Evolutionary conservation across 2,888 invertebrate genomes (phyloP), one percentile per base, ranked within the genome.

Genomic region (Drosophila acutilabella): DNA sequence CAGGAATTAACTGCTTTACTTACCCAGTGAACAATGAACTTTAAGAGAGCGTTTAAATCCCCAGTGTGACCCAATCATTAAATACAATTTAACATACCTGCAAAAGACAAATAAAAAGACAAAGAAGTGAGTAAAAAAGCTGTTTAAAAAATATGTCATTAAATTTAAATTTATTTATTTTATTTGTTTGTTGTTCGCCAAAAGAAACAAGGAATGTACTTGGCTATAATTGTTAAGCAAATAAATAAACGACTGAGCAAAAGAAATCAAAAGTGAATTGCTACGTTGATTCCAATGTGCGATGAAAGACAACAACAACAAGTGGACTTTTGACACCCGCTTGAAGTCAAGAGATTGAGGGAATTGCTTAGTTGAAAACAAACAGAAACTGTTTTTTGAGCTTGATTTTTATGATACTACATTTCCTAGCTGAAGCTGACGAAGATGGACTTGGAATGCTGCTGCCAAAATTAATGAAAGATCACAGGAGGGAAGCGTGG

Each of bases 161-260:
- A 86, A 86, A 77, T 58, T 30, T 51, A 16, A 48, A 57, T 70
- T 53, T 54, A 51, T 41, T 47, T 42, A 10, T 50, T 47, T 41
- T 30, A 40, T 56, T 36, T 6, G 7, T 60, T 54, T 51, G 26
- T 38, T 26, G 38, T 23, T 53, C 51, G 16, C 50, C 57, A 57
- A 33, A 64, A 64, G n/a, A 53, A 58, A 64, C 71, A 78, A 52
- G 13, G 50, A 77, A 80, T 71, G 81, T 69, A 75, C 57, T 69
- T 62, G 41, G 44, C 16, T 23, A 54, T 86, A 82, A 86, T 86
- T 83, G 81, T 65, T 67, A 58, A 70, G 42, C 52, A 82, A 81
- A 87, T 66, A 81, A 81, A 70, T 65, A 57, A 61, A 45, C 14
- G 13, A 44, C n/a, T 40, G n/a, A 42, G 38, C 41, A 33, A 77